A percentile compares a stretch with the other conserved stretches of the same genome.
Conservation (phyloP, 2,797 vertebrate genomes). For the Acrocephalus scirpaceus region DNA sequence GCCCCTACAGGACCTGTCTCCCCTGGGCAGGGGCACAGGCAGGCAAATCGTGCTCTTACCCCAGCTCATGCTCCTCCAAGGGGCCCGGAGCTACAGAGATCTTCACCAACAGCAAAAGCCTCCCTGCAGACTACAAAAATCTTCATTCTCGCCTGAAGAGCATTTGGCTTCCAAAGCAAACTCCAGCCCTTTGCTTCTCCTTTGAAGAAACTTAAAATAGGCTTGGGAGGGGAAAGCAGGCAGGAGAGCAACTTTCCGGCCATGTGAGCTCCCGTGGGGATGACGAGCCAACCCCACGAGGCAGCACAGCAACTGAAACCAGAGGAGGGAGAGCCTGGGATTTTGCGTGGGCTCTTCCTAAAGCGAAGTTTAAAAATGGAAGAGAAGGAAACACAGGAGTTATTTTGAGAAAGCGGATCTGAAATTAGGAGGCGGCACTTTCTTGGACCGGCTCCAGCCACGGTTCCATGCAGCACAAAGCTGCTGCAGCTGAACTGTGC, state of each 20-base stretch:
- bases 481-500: conserved; percentile 56
- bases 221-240: background rate
- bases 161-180: conserved; percentile 21
- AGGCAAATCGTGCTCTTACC: background rate
- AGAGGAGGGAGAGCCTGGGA: conserved; percentile 33
- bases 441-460: conserved; percentile 59
- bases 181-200: background rate
- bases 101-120: background rate
- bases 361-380: conserved; percentile 50
- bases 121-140: background rate
- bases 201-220: conserved; percentile 7
- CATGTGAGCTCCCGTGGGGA: background rate
- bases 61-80: background rate
- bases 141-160: background rate
- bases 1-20: background rate
- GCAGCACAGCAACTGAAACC: background rate
- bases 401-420: conserved; percentile 71
- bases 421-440: conserved; percentile 63
- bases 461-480: conserved; percentile 4
- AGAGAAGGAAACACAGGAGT: conserved; percentile 64
- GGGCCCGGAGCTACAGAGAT: background rate
- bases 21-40: background rate
- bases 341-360: conserved; percentile 31
- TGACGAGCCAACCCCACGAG: background rate
- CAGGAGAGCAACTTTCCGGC: background rate